A percentile compares a stretch with the other conserved stretches of the same genome.
phyloP scores from a whole-genome alignment of 2,113 vertebrate species.

The Mugil cephalus region DNA sequence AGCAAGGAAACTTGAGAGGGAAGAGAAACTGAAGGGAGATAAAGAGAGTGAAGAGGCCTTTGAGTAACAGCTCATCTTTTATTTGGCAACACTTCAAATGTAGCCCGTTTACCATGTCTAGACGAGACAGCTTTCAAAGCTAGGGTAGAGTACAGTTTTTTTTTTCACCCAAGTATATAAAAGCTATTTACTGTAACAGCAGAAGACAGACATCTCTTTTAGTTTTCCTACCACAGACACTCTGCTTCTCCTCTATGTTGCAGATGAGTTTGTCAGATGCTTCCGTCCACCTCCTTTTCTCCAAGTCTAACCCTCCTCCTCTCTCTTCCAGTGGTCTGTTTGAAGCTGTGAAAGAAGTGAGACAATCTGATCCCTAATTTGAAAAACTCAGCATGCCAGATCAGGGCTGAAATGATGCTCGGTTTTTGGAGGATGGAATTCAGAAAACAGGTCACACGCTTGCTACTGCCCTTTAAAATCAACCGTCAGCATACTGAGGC shows the following conservation, averaged over 20 bases:
- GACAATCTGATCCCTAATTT: conserved; percentile 70
- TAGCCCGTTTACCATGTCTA: conserved; percentile 76
- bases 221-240: conserved; percentile 75
- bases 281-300: conserved; percentile 65
- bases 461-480: conserved; percentile 45
- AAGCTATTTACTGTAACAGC: conserved; percentile 77
- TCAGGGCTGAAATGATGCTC: conserved; percentile 49
- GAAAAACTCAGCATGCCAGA: conserved; percentile 51
- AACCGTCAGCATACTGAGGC: conserved; percentile 44
- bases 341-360: conserved; percentile 63
- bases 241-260: conserved; percentile 58
- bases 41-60: conserved; percentile 65
- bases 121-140: conserved; percentile 74
- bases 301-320: conserved; percentile 41
- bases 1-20: conserved; percentile 61
- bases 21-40: conserved; percentile 61
- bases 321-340: conserved; percentile 47
- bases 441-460: conserved; percentile 52
- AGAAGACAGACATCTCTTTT: conserved; percentile 77
- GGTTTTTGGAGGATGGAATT: conserved; percentile 39
- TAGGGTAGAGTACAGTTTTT: conserved; percentile 39
- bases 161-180: conserved; percentile 65
- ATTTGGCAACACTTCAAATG: conserved; percentile 78
- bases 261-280: conserved; percentile 79
- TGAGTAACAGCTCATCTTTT: conserved; percentile 76